Percentiles rank a stretch among this genome's conserved stretches.
Conservation (phyloP, 2,888 invertebrate genomes). For the Andrena dorsata region DNA sequence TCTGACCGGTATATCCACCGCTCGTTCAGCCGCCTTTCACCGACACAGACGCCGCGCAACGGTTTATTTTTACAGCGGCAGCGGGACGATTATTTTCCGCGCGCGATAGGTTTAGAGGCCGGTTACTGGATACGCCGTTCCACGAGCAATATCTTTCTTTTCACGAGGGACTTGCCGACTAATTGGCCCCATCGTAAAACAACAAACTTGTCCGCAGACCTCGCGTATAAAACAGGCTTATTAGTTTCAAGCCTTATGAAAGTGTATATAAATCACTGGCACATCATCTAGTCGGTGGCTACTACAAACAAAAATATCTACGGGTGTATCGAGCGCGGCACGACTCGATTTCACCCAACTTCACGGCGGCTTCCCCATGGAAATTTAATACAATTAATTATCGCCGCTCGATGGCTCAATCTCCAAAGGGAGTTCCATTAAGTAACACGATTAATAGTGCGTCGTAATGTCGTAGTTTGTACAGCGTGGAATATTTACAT, state of each 20-base stretch:
- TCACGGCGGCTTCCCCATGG: background rate
- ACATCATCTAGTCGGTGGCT: background rate
- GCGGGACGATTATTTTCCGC: slow-evolving; percentile 34
- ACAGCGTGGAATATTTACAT: slow-evolving; percentile 26
- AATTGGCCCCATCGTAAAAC: background rate
- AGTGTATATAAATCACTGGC: background rate
- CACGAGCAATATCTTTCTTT: background rate
- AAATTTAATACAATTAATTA: slow-evolving; percentile 39
- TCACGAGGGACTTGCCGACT: background rate
- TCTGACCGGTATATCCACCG: slow-evolving; percentile 22
- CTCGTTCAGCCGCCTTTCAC: slow-evolving; percentile 42
- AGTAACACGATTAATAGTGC: slow-evolving; percentile 36
- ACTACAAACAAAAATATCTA: background rate
- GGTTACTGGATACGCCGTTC: slow-evolving; percentile 23
- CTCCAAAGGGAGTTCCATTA: slow-evolving; percentile 27
- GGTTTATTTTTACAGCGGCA: slow-evolving; percentile 24
- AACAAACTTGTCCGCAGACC: background rate
- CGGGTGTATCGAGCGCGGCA: background rate
- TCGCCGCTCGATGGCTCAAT: slow-evolving; percentile 34
- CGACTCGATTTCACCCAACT: background rate
- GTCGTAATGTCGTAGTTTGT: slow-evolving; percentile 28
- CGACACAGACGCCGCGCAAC: background rate
- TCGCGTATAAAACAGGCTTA: no score
- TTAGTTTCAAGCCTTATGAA: background rate
- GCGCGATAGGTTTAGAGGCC: slow-evolving; percentile 21